These are phyloP conservation scores for Accipiter cooperii DNA, from an alignment of 2,113 vertebrate species.

Conservation along the genomic window DNA sequence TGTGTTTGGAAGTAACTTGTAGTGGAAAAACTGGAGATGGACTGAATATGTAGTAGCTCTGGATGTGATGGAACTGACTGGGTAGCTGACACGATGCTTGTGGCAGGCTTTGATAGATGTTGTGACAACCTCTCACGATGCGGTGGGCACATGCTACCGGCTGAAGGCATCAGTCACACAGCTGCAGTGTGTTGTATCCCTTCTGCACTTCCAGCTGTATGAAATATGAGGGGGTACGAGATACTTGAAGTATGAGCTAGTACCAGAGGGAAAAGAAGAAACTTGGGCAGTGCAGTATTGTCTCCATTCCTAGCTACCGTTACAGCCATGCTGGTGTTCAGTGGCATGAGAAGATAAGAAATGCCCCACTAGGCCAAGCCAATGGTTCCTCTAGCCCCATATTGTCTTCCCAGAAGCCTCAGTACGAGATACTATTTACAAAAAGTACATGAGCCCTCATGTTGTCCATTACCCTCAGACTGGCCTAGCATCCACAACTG, in stretches of 20 bases:
- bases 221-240: not conserved
- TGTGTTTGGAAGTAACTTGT: not conserved
- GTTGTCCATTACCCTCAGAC: not conserved
- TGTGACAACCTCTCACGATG: not conserved
- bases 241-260: not conserved
- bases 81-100: not conserved
- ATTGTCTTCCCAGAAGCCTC: not conserved
- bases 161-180: not conserved
- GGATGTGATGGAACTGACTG: not conserved
- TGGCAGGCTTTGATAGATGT: constrained; percentile 21
- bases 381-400: not conserved
- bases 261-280: not conserved
- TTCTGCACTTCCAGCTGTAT: not conserved
- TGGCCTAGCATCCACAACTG: not conserved
- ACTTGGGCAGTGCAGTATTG: fast-evolving
- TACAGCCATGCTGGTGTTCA: not conserved
- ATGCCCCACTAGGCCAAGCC: not conserved
- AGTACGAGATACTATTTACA: not conserved
- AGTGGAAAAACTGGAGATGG: not conserved
- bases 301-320: not conserved
- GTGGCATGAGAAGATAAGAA: not conserved
- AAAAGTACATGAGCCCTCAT: not conserved
- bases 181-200: not conserved
- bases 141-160: fast-evolving
- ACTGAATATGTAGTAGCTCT: not conserved